These are phyloP conservation scores for Platyrinchus mystaceus DNA, from an alignment of 2,797 vertebrate species.

Conservation along the genomic window DNA sequence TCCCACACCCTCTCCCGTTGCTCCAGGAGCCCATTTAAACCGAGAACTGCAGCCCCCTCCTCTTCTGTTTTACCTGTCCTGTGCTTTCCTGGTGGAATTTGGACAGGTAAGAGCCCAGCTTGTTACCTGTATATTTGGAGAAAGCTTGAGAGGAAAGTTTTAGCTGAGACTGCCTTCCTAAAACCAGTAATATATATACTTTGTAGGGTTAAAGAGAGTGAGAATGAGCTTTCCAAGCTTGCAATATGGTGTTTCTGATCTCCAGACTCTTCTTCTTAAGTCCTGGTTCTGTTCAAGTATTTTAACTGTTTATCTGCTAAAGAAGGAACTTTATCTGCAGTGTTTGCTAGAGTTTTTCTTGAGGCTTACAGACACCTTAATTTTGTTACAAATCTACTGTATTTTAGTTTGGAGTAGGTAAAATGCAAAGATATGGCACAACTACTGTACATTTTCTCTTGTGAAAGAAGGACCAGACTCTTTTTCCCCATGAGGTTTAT, in stretches of 20 bases:
- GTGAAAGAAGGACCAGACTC: background rate
- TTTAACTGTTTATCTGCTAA: background rate
- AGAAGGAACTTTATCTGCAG: background rate
- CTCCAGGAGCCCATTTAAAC: background rate
- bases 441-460: background rate
- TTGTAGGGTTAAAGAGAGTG: background rate
- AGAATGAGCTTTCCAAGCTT: background rate
- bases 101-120: fast-evolving
- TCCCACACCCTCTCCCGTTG: background rate
- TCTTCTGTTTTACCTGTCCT: background rate
- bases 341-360: background rate
- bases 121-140: background rate
- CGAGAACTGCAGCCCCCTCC: background rate
- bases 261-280: too few relatives aligned
- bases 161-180: background rate
- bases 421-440: background rate
- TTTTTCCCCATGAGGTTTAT: conserved; percentile 20
- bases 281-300: background rate
- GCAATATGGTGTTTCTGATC: fast-evolving
- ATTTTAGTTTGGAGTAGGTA: background rate
- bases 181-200: fast-evolving
- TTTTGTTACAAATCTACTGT: background rate
- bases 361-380: background rate
- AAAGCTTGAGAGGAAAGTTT: background rate
- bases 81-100: background rate